These are phyloP conservation scores for Origma solitaria DNA, from an alignment of 2,113 vertebrate genomes.

Conservation along the genomic window DNA sequence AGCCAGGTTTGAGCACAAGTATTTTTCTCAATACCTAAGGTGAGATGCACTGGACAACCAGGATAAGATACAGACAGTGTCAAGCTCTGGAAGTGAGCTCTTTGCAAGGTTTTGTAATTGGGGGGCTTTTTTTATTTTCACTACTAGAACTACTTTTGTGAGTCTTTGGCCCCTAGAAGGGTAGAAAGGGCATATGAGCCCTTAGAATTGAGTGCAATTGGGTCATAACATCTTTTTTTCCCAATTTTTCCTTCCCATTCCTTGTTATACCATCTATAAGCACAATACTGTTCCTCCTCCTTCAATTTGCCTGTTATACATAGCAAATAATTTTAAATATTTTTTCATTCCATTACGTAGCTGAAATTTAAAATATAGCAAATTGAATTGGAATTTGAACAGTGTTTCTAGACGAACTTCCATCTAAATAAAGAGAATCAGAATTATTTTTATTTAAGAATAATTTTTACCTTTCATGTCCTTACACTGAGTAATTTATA, in stretches of 20 bases:
- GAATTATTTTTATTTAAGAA: constrained; percentile 43
- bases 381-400: neutral
- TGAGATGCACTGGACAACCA: neutral
- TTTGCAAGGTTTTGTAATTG: neutral
- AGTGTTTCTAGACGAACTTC: neutral
- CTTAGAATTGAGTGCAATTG: neutral
- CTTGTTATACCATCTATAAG: neutral
- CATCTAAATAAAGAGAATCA: constrained; percentile 1
- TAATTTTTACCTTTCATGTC: constrained; percentile 38
- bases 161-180: neutral
- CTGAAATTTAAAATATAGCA: constrained; percentile 16
- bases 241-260: neutral
- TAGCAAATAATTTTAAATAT: neutral
- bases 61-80: neutral
- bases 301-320: neutral
- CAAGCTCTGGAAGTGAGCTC: neutral
- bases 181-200: neutral
- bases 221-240: neutral
- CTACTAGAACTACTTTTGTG: neutral
- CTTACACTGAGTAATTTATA: constrained; percentile 53
- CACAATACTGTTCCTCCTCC: neutral
- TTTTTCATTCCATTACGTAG: neutral
- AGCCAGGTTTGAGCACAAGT: neutral
- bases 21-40: neutral
- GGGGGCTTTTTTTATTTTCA: rapidly evolving